phyloP scores from a whole-genome alignment of 2,888 invertebrate species.

The Leucoptera coffeella region DNA sequence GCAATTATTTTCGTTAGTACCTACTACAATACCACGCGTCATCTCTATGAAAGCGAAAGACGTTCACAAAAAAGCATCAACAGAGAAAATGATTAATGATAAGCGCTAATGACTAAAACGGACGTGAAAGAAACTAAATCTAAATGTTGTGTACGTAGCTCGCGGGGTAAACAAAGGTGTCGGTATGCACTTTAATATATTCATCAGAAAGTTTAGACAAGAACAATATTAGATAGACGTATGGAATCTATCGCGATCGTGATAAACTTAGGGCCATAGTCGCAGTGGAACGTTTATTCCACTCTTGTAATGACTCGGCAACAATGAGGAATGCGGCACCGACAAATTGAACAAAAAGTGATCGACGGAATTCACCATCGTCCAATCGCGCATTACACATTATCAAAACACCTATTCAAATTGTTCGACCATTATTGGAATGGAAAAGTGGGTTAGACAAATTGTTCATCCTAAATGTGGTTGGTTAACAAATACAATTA shows the following conservation, averaged over 20 bases:
- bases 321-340: slow-evolving; percentile 6
- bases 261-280: no score
- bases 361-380: slow-evolving; percentile 3
- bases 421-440: background rate
- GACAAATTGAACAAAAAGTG: slow-evolving; percentile 4
- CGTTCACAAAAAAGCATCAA: no score
- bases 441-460: background rate
- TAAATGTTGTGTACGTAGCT: no score
- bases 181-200: slow-evolving; percentile 19
- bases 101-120: no score
- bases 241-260: slow-evolving; percentile 12
- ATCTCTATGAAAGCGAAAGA: slow-evolving; percentile 29
- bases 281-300: no score
- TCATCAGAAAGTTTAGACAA: slow-evolving; percentile 13
- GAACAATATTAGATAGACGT: slow-evolving; percentile 19
- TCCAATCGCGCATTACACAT: background rate
- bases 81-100: no score
- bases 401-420: slow-evolving; percentile 1
- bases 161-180: slow-evolving; percentile 30
- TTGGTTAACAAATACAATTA: background rate
- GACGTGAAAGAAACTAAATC: no score
- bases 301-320: no score
- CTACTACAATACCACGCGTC: slow-evolving; percentile 19
- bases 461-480: background rate
- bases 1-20: no score